Evolutionary conservation across 2,797 vertebrate genomes (phyloP).

Genomic region (Alosa sapidissima): DNA sequence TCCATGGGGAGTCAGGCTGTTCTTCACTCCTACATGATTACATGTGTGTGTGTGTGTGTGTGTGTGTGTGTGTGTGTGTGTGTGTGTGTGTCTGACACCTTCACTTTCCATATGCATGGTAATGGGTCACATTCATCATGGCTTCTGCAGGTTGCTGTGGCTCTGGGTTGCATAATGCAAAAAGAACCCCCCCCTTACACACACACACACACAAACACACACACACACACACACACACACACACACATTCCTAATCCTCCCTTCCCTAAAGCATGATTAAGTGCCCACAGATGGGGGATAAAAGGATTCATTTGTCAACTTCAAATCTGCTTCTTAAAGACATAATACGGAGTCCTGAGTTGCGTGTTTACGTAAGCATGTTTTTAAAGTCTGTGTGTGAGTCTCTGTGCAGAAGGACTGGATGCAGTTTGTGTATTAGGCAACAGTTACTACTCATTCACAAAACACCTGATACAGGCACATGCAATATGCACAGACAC

Average conservation of each 20-base stretch:
- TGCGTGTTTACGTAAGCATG: too few species aligned
- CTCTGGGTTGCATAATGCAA: background rate
- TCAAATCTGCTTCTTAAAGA: slow-evolving; percentile 8
- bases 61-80: background rate
- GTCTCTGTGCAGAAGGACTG: too few species aligned
- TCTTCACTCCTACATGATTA: slow-evolving; percentile 32
- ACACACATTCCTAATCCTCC: background rate
- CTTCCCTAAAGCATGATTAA: background rate
- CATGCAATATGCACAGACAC: background rate
- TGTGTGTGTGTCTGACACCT: background rate
- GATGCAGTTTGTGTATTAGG: too few species aligned
- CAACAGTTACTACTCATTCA: background rate
- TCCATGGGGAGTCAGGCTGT: slow-evolving; percentile 56
- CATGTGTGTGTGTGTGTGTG: slow-evolving; percentile 26
- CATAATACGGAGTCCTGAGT: background rate
- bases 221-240: background rate
- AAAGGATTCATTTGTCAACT: slow-evolving; percentile 18
- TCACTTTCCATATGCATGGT: background rate
- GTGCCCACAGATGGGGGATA: background rate
- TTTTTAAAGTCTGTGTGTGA: too few species aligned
- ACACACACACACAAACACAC: slow-evolving; percentile 1
- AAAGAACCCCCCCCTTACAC: background rate
- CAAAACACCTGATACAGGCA: background rate
- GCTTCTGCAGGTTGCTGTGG: background rate
- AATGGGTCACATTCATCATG: slow-evolving; percentile 34